Conservation (phyloP, 2,888 invertebrate species). For the Hypena proboscidalis region DNA sequence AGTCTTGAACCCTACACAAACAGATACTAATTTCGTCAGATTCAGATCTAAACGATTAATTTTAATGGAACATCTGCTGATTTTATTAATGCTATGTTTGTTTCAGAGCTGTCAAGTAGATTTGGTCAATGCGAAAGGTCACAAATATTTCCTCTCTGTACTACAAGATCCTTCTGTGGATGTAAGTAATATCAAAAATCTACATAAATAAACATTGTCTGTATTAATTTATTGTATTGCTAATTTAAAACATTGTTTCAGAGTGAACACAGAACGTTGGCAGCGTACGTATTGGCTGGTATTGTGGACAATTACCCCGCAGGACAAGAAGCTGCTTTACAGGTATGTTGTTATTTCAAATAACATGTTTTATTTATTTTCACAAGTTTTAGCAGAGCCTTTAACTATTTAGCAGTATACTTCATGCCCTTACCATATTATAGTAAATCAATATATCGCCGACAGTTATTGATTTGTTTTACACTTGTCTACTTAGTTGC, state of each 20-base stretch:
- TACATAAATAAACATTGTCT: too few species aligned
- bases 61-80: too few species aligned
- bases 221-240: not conserved
- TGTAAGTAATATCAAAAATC: slow-evolving; percentile 85
- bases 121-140: slow-evolving; percentile 96
- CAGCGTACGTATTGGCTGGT: slow-evolving; percentile 97
- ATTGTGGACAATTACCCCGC: slow-evolving; percentile 95
- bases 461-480: too few species aligned
- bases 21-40: not conserved
- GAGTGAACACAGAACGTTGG: slow-evolving; percentile 95
- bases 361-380: too few species aligned
- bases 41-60: not conserved
- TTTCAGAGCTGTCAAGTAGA: slow-evolving; percentile 96
- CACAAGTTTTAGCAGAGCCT: too few species aligned
- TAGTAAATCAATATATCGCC: too few species aligned
- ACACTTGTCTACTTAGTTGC: too few species aligned
- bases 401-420: too few species aligned
- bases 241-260: too few species aligned
- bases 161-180: slow-evolving; percentile 94
- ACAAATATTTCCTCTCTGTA: slow-evolving; percentile 97
- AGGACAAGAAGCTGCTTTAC: slow-evolving; percentile 95
- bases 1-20: slow-evolving; percentile 50
- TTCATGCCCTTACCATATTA: too few species aligned
- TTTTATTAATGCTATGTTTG: too few species aligned
- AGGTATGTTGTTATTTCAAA: too few species aligned